These are phyloP conservation scores for Arizona elegans DNA, from an alignment of 2,113 vertebrate species.

Conservation along the genomic window DNA sequence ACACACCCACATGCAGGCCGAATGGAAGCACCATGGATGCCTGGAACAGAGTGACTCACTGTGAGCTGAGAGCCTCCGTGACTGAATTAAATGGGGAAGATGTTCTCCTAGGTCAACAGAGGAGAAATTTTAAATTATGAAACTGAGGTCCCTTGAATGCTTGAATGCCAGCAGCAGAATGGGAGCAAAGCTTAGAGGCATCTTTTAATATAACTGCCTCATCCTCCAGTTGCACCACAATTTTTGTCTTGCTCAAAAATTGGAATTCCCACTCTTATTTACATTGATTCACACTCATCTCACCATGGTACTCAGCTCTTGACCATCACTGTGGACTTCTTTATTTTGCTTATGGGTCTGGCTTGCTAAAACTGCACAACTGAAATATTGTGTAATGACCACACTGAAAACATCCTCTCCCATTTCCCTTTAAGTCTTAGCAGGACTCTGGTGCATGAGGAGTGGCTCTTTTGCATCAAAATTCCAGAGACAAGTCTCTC, in stretches of 20 bases:
- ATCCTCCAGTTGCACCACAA: background rate
- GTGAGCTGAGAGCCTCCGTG: background rate
- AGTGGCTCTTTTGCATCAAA: background rate
- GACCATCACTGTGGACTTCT: background rate
- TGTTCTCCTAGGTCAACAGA: background rate
- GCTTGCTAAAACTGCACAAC: background rate
- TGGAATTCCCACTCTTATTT: background rate
- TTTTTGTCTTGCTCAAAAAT: background rate
- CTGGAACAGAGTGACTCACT: background rate
- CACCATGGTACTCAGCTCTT: background rate
- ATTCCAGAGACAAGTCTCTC: background rate
- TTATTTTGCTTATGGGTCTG: background rate
- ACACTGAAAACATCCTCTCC: background rate
- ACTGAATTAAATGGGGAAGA: background rate
- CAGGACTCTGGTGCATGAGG: background rate
- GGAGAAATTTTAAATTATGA: background rate
- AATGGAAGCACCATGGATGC: background rate
- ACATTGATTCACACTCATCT: background rate
- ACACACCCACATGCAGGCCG: background rate
- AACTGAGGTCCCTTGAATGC: background rate
- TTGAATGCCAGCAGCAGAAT: background rate
- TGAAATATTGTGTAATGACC: background rate
- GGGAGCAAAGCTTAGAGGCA: background rate
- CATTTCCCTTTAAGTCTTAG: background rate
- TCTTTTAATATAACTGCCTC: background rate